Evolutionary conservation across 2,797 vertebrate genomes (phyloP), one percentile per base, ranked within the genome.

Genomic region (Labeo calbasu): DNA sequence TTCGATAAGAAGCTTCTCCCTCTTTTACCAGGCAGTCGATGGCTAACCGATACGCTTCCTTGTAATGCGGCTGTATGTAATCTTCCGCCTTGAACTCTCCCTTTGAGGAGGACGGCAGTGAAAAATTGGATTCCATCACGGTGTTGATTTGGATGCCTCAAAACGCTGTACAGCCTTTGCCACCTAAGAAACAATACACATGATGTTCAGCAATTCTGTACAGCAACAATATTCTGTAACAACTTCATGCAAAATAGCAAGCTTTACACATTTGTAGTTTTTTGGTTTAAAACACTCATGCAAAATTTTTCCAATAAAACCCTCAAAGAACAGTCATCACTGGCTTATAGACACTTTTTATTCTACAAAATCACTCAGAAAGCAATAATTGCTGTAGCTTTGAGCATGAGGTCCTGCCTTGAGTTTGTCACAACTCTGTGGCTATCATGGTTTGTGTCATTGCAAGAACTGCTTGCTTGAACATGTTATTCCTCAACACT

Each of bases 31-130:
- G 92, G 68, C 70, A 91, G 91, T 99, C 97, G 4, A 99, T 95
- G 1, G 98, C 98, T 88, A 98, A 86, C 4, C 98, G 95, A 88
- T 99, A 99, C 32, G 95, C 93, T 88, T 99, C 98, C 90, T 96
- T 99, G 85, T 99, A 99, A 90, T 99, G 97, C 15, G 98, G 97
- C 81, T 97, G 96, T 72, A 99, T 94, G 73, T 93, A 97, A 86
- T 96, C 96, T 66, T 98, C 97, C 19, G 94, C 86, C 92, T 92
- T 96, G 59, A 91, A 93, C 55, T 98, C 97, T 43, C 95, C 96
- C 68, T 90, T 93, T 86, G 97, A 83, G 2, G 97, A 99, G 0
- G 98, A 99, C 10, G 97, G 91, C 82, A 94, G 84, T 69, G 98
- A 99, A 10, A 96, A 94, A 25, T 94, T 69, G 15, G 95, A 94